These are phyloP conservation scores for Dilophus febrilis DNA, from an alignment of 2,888 invertebrate species.

Conservation along the genomic window DNA sequence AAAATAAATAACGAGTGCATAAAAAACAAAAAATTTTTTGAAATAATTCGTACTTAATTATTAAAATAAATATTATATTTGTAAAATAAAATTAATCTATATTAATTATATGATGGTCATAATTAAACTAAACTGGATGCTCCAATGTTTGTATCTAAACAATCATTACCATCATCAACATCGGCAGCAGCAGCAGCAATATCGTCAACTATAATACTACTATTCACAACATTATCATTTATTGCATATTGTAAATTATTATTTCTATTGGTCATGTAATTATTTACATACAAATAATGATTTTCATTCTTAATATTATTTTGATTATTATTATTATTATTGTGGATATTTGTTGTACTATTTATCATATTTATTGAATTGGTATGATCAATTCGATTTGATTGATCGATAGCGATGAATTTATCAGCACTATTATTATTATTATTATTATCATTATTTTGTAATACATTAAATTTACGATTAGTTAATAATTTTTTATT, in stretches of 20 bases:
- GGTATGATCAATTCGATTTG: neutral
- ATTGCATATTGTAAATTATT: slow-evolving; percentile 8
- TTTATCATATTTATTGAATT: neutral
- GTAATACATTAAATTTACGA: slow-evolving; percentile 9
- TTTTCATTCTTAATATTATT: slow-evolving; percentile 5
- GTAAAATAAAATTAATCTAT: no score
- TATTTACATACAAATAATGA: neutral
- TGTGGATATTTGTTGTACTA: no score
- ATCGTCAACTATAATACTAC: no score
- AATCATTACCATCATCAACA: slow-evolving; percentile 12
- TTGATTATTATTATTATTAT: slow-evolving; percentile 2
- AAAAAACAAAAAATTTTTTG: no score
- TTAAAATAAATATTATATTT: no score
- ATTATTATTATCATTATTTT: no score
- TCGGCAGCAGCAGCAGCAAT: no score
- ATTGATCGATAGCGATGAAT: slow-evolving; percentile 4
- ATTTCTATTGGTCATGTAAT: neutral
- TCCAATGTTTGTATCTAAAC: slow-evolving; percentile 29
- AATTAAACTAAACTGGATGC: slow-evolving; percentile 51
- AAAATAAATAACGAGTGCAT: no score
- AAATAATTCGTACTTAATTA: no score
- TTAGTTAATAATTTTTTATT: slow-evolving; percentile 11
- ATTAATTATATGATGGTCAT: no score
- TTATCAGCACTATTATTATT: no score
- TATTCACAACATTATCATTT: slow-evolving; percentile 16